These are phyloP conservation scores for Beris chalybata DNA, from an alignment of 2,888 invertebrate species.

Conservation along the genomic window DNA sequence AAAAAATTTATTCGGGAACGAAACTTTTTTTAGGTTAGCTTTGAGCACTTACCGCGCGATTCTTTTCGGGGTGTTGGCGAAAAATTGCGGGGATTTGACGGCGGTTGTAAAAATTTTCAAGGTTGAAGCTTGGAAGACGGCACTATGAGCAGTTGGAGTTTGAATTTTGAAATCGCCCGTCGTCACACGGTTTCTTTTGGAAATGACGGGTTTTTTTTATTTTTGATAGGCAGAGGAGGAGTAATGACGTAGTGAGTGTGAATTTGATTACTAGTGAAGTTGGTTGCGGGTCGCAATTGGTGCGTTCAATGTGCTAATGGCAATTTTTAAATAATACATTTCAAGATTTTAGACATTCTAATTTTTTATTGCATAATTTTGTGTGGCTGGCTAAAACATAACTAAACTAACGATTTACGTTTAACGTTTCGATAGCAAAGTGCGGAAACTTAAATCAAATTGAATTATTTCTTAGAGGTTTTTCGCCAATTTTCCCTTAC, in stretches of 20 bases:
- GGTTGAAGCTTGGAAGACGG: neutral
- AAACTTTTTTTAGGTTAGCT: too few relatives aligned
- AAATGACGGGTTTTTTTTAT: constrained; percentile 8
- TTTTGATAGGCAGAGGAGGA: neutral
- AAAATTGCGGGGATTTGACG: too few relatives aligned
- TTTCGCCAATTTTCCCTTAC: too few relatives aligned
- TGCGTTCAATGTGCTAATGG: constrained; percentile 5
- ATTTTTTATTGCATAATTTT: too few relatives aligned
- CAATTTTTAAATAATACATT: neutral
- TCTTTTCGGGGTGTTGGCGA: too few relatives aligned
- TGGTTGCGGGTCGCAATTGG: neutral
- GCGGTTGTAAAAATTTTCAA: constrained; percentile 1
- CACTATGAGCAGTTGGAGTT: constrained; percentile 11
- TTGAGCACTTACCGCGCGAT: too few relatives aligned
- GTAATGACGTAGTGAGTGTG: neutral
- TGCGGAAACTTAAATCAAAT: too few relatives aligned
- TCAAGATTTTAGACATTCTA: neutral
- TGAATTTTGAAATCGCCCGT: constrained; percentile 18
- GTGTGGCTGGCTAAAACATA: too few relatives aligned
- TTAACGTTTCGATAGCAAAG: too few relatives aligned
- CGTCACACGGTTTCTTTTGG: constrained; percentile 18
- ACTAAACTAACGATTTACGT: too few relatives aligned
- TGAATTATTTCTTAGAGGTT: too few relatives aligned
- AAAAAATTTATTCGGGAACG: too few relatives aligned
- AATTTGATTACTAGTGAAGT: constrained; percentile 22